Evolutionary conservation across 1,140 invertebrate genomes (phyloP), one percentile per base, ranked within the genome.

Genomic region (Drosophila rufa): DNA sequence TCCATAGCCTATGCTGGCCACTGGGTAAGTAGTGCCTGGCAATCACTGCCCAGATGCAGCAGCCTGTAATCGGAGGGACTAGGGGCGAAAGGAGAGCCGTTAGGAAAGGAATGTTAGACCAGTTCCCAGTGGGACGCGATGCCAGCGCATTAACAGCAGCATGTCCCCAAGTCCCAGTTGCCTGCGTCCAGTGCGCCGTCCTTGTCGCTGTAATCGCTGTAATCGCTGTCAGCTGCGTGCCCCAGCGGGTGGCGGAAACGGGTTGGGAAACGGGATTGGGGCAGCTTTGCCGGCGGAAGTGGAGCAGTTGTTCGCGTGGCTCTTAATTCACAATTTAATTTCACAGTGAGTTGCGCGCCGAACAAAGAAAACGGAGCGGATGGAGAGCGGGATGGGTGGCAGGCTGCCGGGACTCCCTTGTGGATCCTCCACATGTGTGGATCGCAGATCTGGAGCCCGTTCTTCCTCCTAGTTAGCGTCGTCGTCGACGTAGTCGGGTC

Each of bases 301-400:
- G 53, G 8, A 56, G 36, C 57, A 46, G 57, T 59, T 59, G 57
- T 59, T 59, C 57, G 57, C 59, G 11, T 78, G 51, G 67, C 69
- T 79, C 78, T 86, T 86, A 89, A 83, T 89, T 86, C 76, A 86
- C 76, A 89, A 86, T 86, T 86, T 89, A 89, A 86, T 86, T 89
- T 83, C 84, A 89, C 79, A 86, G 75, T 75, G 70, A 79, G 79
- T 59, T 71, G 82, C 67, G 68, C 77, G 65, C 84, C 33, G 36
- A 40, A 64, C 33, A 79, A 80, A 74, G 76, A 79, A 77, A 64
- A 74, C 56, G 61, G 61, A 67, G 19, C 53, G 19, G 33, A 22
- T 56, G 73, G 47, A 11, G 33, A 36, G 33, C 33, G 33, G 30
- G 8, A 36, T 36, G 33, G 57, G 5, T 59, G 27, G 19, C n/a